Evolutionary conservation across 2,888 invertebrate genomes (phyloP), one percentile per base, ranked within the genome.

Genomic region (Diarsia brunnea): DNA sequence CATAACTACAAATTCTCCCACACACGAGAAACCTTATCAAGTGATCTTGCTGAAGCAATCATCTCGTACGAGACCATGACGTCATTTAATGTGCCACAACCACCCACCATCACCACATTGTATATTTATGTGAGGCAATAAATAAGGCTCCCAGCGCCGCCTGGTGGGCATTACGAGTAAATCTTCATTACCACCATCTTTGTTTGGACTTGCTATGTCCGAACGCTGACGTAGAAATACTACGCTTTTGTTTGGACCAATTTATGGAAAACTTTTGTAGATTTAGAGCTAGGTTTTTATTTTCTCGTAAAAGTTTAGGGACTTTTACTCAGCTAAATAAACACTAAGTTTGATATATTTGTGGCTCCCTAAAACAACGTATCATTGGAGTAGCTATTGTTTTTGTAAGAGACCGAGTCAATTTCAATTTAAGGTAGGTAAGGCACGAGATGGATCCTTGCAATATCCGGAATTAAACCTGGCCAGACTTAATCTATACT

Each of bases 161-260:
- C 69, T 61, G 61, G 31, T 51, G 60, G 49, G 68, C 65, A 68
- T 73, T 51, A 47, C 8, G 66, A 70, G 69, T 86, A 78, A 75
- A 79, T 82, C 82, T 86, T 78, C 70, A 65, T 77, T 78, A 77
- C 69, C 68, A 60, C n/a, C 61, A 69, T 69, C 76, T 75, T 86
- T 83, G 78, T 85, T 85, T 75, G 38, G 75, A 78, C 78, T 78
- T 66, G 61, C 21, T 21, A 31, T 58, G 64, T 60, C 69, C 72
- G 38, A 65, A 19, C 72, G 19, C 70, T 61, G 81, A 75, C 75
- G 69, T 65, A 70, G 82, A 78, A 69, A 75, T 60, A 81, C 70
- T 66, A 51, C 10, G 65, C 55, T 60, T 66, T 82, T 73, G 47
- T 67, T 68, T 66, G 31, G 27, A 4, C n/a, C 68, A 58, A 70